These are phyloP conservation scores for Tamias sibiricus DNA, from an alignment of 2,113 vertebrate species.

Conservation along the genomic window DNA sequence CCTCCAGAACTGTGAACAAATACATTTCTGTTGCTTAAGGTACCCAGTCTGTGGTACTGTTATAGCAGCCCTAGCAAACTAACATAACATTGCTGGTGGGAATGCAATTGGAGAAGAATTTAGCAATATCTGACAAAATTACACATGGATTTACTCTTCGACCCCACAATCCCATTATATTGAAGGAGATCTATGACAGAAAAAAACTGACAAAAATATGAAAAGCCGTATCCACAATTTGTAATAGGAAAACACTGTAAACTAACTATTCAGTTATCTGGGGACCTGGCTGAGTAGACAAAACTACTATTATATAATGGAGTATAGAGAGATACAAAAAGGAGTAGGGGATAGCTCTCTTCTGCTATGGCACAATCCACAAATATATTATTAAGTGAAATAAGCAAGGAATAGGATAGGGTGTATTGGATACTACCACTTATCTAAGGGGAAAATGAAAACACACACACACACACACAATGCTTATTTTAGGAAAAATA, in stretches of 20 bases:
- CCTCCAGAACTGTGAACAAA: not conserved
- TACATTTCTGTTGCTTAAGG: not conserved
- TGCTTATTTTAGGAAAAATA: too few relatives aligned
- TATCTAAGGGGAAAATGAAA: not conserved
- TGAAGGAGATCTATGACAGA: not conserved
- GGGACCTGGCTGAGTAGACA: not conserved
- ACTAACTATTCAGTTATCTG: not conserved
- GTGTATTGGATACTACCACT: not conserved
- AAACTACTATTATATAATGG: not conserved
- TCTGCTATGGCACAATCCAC: not conserved
- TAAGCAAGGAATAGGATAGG: not conserved
- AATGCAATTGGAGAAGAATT: not conserved
- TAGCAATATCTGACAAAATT: not conserved
- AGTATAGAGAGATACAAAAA: not conserved
- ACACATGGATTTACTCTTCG: not conserved
- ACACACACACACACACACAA: not conserved
- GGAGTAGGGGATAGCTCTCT: not conserved
- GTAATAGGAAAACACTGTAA: not conserved
- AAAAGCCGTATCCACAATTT: not conserved
- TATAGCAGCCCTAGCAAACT: not conserved
- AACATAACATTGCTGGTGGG: too few relatives aligned
- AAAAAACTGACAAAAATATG: not conserved
- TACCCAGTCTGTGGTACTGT: not conserved
- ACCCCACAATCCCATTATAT: not conserved
- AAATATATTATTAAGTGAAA: not conserved